A percentile compares a stretch with the other conserved stretches of the same genome.
Evolutionary conservation across 1,140 invertebrate species (phyloP).

Genomic region (Scylla paramamosain): DNA sequence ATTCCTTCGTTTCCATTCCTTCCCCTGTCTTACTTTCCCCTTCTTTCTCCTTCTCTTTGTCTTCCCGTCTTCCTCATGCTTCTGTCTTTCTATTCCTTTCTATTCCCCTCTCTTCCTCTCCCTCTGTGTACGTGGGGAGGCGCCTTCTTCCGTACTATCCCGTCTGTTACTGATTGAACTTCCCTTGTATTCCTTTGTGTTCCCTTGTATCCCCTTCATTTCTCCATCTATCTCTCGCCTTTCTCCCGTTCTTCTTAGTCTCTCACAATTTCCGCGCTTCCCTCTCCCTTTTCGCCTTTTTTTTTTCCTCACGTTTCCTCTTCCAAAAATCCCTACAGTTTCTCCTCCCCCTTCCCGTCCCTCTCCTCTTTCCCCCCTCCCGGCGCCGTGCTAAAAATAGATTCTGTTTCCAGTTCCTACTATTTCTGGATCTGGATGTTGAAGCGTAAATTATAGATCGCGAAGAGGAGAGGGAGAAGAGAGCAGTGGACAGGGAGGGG

Average conservation of each 20-base stretch:
- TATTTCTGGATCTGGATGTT: not conserved
- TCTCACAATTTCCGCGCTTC: not conserved
- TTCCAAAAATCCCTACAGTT: not conserved
- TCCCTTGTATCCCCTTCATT: too few species aligned
- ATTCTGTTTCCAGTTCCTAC: not conserved
- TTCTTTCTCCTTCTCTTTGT: not conserved
- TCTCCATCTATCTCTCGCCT: too few species aligned
- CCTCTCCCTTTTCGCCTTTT: not conserved
- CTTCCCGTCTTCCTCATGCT: too few species aligned
- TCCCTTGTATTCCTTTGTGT: too few species aligned
- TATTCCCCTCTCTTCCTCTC: too few species aligned
- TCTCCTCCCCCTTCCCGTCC: not conserved
- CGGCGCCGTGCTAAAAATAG: not conserved
- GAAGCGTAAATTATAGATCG: constrained; percentile 10
- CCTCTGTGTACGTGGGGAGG: too few species aligned
- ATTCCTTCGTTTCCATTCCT: not conserved
- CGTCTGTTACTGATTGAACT: too few species aligned
- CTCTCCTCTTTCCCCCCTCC: not conserved
- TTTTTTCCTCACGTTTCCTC: not conserved
- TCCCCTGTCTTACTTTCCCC: not conserved
- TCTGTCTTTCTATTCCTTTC: too few species aligned
- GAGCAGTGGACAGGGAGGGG: not conserved
- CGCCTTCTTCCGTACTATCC: too few species aligned
- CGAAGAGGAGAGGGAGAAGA: not conserved
- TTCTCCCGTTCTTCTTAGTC: not conserved